These are phyloP conservation scores for Drosophila limbata DNA, from an alignment of 2,888 invertebrate genomes.

Conservation along the genomic window DNA sequence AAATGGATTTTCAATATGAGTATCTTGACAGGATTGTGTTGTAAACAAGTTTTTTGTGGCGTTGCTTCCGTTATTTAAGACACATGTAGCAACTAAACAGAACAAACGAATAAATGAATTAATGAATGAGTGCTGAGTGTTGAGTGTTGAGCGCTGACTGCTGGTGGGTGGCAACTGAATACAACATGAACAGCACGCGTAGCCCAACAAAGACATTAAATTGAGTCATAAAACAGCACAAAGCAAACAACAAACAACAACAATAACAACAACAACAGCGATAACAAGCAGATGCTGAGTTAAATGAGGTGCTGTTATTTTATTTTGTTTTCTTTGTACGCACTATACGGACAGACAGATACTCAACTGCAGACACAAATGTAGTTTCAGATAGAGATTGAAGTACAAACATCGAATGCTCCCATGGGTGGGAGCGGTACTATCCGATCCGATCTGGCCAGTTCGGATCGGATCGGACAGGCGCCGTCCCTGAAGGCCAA, in stretches of 20 bases:
- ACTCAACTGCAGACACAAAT: slow-evolving; percentile 25
- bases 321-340: slow-evolving; percentile 24
- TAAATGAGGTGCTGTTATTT: slow-evolving; percentile 68
- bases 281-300: slow-evolving; percentile 64
- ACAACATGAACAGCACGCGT: slow-evolving; percentile 63
- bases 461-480: slow-evolving; percentile 27
- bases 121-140: slow-evolving; percentile 29
- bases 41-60: slow-evolving; percentile 40
- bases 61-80: slow-evolving; percentile 50
- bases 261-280: slow-evolving; percentile 31
- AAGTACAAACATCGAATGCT: slow-evolving; percentile 33
- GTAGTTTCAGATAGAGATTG: slow-evolving; percentile 11
- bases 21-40: slow-evolving; percentile 40
- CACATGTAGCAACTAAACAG: slow-evolving; percentile 40
- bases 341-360: slow-evolving; percentile 32
- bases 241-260: slow-evolving; percentile 43
- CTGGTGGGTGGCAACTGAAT: slow-evolving; percentile 57
- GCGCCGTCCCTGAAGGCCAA: slow-evolving; percentile 68
- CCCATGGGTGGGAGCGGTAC: slow-evolving; percentile 11
- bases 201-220: slow-evolving; percentile 68
- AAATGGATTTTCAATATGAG: slow-evolving; percentile 26
- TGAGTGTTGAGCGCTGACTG: slow-evolving; percentile 12
- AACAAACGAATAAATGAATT: slow-evolving; percentile 33
- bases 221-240: slow-evolving; percentile 73
- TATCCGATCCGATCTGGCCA: background rate